phyloP scores from a whole-genome alignment of 2,113 vertebrate genomes.

The Archilochus colubris region DNA sequence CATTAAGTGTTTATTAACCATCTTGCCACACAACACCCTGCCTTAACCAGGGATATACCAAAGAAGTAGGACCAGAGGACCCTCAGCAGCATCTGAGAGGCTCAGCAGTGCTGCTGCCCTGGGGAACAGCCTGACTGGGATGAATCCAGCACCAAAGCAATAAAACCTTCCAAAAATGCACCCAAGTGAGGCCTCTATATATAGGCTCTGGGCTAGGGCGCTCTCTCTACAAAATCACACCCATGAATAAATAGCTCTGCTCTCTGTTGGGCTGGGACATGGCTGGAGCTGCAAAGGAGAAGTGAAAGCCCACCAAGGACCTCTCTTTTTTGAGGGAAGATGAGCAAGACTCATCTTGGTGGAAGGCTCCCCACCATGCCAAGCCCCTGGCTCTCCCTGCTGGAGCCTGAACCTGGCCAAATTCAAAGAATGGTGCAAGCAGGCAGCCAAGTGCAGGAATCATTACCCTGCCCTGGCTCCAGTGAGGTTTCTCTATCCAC shows the following conservation, averaged over 20 bases:
- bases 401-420: not conserved
- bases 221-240: constrained; percentile 48
- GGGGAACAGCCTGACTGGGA: constrained; percentile 38
- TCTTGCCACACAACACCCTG: not conserved
- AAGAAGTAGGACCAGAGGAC: not conserved
- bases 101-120: constrained; percentile 15
- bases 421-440: not conserved
- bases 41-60: not conserved
- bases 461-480: not conserved
- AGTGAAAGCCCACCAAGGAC: not conserved
- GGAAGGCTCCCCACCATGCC: not conserved
- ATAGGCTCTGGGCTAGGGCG: constrained; percentile 21
- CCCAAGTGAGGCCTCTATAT: constrained; percentile 40
- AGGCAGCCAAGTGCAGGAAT: not conserved
- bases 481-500: not conserved
- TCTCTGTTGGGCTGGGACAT: constrained; percentile 16
- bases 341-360: not conserved
- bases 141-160: constrained; percentile 8
- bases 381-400: not conserved
- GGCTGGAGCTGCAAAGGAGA: constrained; percentile 10
- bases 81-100: not conserved
- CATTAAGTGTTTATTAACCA: constrained; percentile 16
- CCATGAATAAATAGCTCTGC: constrained; percentile 55
- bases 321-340: not conserved
- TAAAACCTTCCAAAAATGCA: constrained; percentile 50